Percentiles rank a stretch among this genome's conserved stretches.
phyloP scores from a whole-genome alignment of 2,888 invertebrate species.

The Cephus pulcher region DNA sequence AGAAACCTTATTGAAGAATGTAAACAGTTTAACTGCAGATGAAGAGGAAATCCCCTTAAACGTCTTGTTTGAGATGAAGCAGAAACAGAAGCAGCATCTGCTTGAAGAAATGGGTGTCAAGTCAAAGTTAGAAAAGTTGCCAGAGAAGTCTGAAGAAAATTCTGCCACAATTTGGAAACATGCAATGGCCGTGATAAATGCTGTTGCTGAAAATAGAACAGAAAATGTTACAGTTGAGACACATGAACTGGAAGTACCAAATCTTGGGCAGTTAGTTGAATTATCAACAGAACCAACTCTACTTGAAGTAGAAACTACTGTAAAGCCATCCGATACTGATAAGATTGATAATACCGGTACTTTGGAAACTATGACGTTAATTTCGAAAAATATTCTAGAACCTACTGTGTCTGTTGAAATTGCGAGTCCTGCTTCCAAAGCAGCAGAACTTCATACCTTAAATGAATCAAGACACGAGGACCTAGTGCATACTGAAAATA shows the following conservation, averaged over 20 bases:
- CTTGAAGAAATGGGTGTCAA: conserved; percentile 11
- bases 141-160: conserved; percentile 17
- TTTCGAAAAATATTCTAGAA: neutral
- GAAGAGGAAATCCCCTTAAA: conserved; percentile 37
- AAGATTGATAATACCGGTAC: neutral
- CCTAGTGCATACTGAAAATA: neutral
- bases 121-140: conserved; percentile 28
- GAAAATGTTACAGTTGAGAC: neutral
- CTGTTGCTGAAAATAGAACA: conserved; percentile 40
- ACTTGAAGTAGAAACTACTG: neutral
- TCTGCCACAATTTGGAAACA: conserved; percentile 36
- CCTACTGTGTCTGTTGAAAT: neutral
- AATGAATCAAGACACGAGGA: neutral
- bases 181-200: conserved; percentile 46
- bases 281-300: conserved; percentile 5
- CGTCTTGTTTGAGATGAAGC: conserved; percentile 10
- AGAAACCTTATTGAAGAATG: neutral
- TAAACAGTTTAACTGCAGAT: conserved; percentile 26
- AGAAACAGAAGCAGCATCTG: neutral
- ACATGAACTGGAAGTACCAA: neutral
- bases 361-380: neutral
- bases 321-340: neutral
- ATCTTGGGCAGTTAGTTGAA: conserved; percentile 9
- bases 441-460: neutral
- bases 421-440: neutral